A percentile compares a stretch with the other conserved stretches of the same genome.
These are phyloP conservation scores for Chaenocephalus aceratus DNA, from an alignment of 2,113 vertebrate genomes.

Conservation along the genomic window DNA sequence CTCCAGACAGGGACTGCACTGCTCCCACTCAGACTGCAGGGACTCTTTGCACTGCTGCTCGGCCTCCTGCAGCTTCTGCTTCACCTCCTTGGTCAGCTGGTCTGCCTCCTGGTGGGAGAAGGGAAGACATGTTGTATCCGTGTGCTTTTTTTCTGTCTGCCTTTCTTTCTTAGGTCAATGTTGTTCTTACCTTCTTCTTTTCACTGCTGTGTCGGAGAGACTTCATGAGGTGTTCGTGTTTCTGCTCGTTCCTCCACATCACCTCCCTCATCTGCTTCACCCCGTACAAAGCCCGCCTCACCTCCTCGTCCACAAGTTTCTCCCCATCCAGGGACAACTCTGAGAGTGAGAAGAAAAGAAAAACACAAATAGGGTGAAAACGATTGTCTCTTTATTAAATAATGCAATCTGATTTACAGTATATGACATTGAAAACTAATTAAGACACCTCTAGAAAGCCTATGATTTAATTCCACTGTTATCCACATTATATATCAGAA, in stretches of 20 bases:
- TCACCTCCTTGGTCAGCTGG: slow-evolving; percentile 88
- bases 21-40: slow-evolving; percentile 86
- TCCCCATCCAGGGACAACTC: slow-evolving; percentile 87
- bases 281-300: slow-evolving; percentile 89
- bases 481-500: background rate
- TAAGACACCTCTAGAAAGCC: background rate
- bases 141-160: background rate
- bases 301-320: slow-evolving; percentile 85
- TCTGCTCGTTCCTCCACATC: slow-evolving; percentile 90
- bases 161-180: background rate
- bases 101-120: slow-evolving; percentile 84
- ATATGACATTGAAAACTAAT: background rate
- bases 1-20: slow-evolving; percentile 90
- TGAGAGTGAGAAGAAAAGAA: slow-evolving; percentile 56
- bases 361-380: background rate
- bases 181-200: slow-evolving; percentile 87
- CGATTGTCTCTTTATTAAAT: background rate
- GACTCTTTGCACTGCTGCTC: slow-evolving; percentile 88
- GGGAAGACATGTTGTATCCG: background rate
- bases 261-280: slow-evolving; percentile 92
- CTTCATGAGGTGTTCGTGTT: slow-evolving; percentile 89
- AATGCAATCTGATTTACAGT: background rate
- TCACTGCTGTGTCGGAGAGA: slow-evolving; percentile 88
- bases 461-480: no score
- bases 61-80: slow-evolving; percentile 87